Evolutionary conservation across 2,797 vertebrate genomes (phyloP).

Genomic region (Ara ararauna): DNA sequence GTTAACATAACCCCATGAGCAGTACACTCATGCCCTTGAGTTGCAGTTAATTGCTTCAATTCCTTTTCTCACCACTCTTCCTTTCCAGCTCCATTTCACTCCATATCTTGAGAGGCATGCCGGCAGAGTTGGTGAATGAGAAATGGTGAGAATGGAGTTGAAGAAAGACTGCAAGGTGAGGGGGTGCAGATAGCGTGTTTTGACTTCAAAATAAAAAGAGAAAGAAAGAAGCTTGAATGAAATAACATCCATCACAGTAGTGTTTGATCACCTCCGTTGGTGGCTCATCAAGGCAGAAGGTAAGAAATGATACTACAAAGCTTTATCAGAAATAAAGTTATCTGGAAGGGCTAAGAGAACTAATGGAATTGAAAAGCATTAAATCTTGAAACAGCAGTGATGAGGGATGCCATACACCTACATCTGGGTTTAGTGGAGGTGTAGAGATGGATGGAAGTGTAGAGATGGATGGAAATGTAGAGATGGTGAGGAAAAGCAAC

Average conservation of each 20-base stretch:
- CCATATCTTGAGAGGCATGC: accelerated
- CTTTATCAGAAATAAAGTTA: not conserved
- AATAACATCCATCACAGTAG: not conserved
- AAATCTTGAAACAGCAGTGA: not conserved
- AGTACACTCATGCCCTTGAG: not conserved
- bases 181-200: accelerated
- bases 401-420: not conserved
- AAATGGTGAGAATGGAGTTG: accelerated
- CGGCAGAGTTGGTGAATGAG: not conserved
- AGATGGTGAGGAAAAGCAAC: not conserved
- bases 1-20: accelerated
- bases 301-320: not conserved
- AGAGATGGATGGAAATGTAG: not conserved
- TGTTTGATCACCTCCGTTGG: not conserved
- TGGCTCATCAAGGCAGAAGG: not conserved
- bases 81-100: not conserved
- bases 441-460: not conserved
- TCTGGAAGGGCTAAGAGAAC: not conserved
- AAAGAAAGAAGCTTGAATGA: not conserved
- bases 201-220: not conserved
- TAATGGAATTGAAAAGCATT: not conserved
- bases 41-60: not conserved
- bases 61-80: not conserved
- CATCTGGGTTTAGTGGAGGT: not conserved
- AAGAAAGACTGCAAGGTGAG: not conserved